Evolutionary conservation across 2,888 invertebrate species (phyloP).

Genomic region (Lutraria lutraria): DNA sequence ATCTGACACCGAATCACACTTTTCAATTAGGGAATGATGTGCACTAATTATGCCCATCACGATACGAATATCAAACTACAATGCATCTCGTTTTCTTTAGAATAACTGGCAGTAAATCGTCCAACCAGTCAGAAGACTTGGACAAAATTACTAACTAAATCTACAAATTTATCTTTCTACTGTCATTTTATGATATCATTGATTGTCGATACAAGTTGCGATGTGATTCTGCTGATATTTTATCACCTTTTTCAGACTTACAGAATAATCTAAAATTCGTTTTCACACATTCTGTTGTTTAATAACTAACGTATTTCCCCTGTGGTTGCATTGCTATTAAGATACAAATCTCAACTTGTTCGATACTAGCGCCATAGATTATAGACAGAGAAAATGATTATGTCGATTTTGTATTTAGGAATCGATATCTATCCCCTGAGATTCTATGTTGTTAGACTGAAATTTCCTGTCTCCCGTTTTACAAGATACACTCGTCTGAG

Average conservation of each 20-base stretch:
- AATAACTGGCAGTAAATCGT: neutral
- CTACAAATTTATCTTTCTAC: conserved; percentile 13
- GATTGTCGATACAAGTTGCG: conserved; percentile 11
- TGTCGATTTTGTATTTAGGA: conserved; percentile 38
- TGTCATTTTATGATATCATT: conserved; percentile 21
- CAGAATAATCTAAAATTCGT: conserved; percentile 38
- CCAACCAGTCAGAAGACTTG: neutral
- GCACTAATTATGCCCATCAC: neutral
- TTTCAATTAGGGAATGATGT: conserved; percentile 8
- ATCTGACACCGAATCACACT: neutral
- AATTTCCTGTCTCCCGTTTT: conserved; percentile 12
- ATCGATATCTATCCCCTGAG: conserved; percentile 26
- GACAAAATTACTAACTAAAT: neutral
- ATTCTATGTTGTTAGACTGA: conserved; percentile 22
- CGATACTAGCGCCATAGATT: conserved; percentile 28
- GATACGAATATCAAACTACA: neutral
- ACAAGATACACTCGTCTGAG: conserved; percentile 25
- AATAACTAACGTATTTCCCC: conserved; percentile 47
- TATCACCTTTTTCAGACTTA: conserved; percentile 29
- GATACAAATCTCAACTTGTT: conserved; percentile 48
- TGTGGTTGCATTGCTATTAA: conserved; percentile 20
- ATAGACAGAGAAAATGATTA: conserved; percentile 49
- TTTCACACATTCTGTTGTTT: conserved; percentile 49
- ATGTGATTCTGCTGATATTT: conserved; percentile 15
- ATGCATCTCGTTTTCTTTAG: neutral